These are phyloP conservation scores for Grammomys surdaster DNA, from an alignment of 2,113 vertebrate species.

Conservation along the genomic window DNA sequence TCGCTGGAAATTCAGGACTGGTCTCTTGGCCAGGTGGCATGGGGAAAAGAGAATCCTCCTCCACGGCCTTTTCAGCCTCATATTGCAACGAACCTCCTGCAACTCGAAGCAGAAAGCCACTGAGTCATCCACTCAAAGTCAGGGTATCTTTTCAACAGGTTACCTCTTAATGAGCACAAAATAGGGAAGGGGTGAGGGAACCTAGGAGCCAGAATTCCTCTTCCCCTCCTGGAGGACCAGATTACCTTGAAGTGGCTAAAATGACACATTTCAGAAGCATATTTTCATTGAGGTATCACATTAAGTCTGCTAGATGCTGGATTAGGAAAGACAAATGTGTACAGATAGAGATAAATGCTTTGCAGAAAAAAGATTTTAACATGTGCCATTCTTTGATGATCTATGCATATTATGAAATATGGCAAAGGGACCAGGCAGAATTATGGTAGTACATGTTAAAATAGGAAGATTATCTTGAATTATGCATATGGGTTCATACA, in stretches of 20 bases:
- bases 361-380: slow-evolving; percentile 24
- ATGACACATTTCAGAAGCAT: slow-evolving; percentile 30
- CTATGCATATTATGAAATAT: neutral
- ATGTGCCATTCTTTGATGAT: neutral
- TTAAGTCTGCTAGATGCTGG: neutral
- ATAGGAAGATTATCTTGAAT: neutral
- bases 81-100: slow-evolving; percentile 73
- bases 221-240: neutral
- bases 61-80: slow-evolving; percentile 54
- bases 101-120: slow-evolving; percentile 76
- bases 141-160: neutral
- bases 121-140: neutral
- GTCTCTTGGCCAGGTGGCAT: slow-evolving; percentile 57
- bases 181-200: neutral
- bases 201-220: neutral
- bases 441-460: slow-evolving; percentile 34
- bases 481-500: neutral
- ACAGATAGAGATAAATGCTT: slow-evolving; percentile 15
- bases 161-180: neutral
- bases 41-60: slow-evolving; percentile 77
- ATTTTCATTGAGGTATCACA: neutral
- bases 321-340: slow-evolving; percentile 4
- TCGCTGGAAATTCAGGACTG: slow-evolving; percentile 70
- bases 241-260: neutral
- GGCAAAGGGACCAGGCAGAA: neutral